Base-by-base conservation (phyloP, 1,140 invertebrate genomes). In the Plodia interpunctella region DNA sequence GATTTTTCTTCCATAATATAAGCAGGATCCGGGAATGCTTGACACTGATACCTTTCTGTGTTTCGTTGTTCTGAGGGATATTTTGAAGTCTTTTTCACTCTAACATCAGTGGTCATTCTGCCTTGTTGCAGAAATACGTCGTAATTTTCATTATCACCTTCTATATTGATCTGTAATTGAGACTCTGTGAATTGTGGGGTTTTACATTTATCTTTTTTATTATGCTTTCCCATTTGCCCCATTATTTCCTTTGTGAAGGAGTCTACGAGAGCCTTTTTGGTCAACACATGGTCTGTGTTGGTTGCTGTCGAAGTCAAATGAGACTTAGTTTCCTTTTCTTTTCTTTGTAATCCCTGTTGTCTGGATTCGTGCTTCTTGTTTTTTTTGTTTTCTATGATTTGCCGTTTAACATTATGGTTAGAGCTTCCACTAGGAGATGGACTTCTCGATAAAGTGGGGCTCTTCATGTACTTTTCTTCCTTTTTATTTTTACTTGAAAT, bases 141-240 rank as follows among this genome's bases (percentile, higher is more conserved):
- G 57, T 83, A 87, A n/a, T 57, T 55, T 64, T 83, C 78, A 17
- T 70, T 74, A 9, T 78, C 76, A 20, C 72, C 68, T n/a, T 84
- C 72, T 55, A 84, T 82, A 62, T 83, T 75, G n/a, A 84, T 67
- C 49, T 71, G 72, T 10, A 87, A 63, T 55, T 66, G 74, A 15
- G 83, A 85, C 28, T 60, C 59, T 21, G 18, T 52, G 17, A 10
- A 21, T 21, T 21, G 50, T 52, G 18, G 18, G 4, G 2, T 20
- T 19, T 21, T 52, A 21, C 21, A 28, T 5, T 3, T 52, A 56
- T 52, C 55, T 56, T 66, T 21, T 59, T 64, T 54, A 65, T 0
- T 53, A 53, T n/a, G n/a, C n/a, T n/a, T n/a, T n/a, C 28, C 35
- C 35, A 38, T 38, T 38, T 38, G 35, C 11, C 35, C 35, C 13